Conservation (phyloP, 2,113 vertebrate genomes). For the Centropus bengalensis region DNA sequence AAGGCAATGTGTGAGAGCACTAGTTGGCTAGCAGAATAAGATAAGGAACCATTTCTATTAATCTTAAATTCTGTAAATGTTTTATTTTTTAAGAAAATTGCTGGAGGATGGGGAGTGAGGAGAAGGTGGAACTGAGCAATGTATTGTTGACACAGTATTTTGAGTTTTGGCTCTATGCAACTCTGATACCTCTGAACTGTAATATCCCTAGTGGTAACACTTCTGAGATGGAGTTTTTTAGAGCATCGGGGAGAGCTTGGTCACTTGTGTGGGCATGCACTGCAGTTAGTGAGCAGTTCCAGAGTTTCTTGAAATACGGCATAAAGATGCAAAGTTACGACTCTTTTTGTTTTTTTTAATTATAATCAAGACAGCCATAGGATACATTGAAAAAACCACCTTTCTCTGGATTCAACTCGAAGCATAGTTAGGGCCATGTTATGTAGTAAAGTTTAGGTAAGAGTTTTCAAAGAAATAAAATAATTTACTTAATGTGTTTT, state of each 20-base stretch:
- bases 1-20: not conserved
- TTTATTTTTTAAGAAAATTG: not conserved
- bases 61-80: not conserved
- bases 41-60: not conserved
- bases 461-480: not conserved
- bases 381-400: not conserved
- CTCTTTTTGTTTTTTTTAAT: not conserved
- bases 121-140: not conserved
- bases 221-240: not conserved
- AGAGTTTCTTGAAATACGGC: not conserved
- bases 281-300: not conserved
- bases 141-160: not conserved
- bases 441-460: not conserved
- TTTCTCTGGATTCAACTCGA: not conserved
- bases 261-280: not conserved
- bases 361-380: not conserved
- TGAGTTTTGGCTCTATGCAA: not conserved
- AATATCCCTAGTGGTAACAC: not conserved
- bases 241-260: not conserved
- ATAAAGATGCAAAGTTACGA: not conserved
- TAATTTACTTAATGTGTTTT: not conserved
- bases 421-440: not conserved
- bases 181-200: not conserved
- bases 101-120: not conserved
- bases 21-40: not conserved